A percentile compares a stretch with the other conserved stretches of the same genome.
phyloP scores from a whole-genome alignment of 2,797 vertebrate species.

The Rhinogobio ventralis region DNA sequence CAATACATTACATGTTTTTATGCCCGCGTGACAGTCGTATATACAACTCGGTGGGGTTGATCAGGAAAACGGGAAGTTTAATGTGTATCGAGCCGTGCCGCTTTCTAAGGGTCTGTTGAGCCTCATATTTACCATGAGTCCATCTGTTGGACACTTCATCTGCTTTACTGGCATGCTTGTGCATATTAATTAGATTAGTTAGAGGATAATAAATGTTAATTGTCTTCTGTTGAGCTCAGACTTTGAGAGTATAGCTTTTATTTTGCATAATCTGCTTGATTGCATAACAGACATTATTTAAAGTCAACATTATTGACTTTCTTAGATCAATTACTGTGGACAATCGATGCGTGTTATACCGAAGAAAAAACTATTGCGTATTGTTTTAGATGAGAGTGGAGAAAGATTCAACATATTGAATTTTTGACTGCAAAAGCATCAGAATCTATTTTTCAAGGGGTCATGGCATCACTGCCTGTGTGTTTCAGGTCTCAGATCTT shows the following conservation, averaged over 20 bases:
- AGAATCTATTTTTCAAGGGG: too few relatives aligned
- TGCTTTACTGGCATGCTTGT: background rate
- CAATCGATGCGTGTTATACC: background rate
- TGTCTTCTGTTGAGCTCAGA: background rate
- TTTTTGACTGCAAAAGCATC: background rate
- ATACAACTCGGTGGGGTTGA: slow-evolving; percentile 1
- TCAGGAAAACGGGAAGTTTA: background rate
- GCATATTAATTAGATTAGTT: background rate
- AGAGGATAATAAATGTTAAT: slow-evolving; percentile 4
- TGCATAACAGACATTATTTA: background rate
- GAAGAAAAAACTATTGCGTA: background rate
- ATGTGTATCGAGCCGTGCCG: background rate
- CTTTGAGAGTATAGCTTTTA: background rate
- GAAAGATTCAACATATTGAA: background rate
- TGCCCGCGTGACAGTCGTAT: slow-evolving; percentile 21
- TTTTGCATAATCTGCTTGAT: background rate
- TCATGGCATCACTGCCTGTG: background rate
- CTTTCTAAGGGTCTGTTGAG: background rate
- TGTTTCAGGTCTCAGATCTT: background rate
- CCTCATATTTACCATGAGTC: background rate
- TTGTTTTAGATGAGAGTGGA: background rate
- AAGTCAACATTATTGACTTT: background rate
- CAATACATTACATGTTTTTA: slow-evolving; percentile 38
- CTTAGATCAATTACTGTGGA: background rate
- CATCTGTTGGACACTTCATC: slow-evolving; percentile 6